Evolutionary conservation across 2,113 vertebrate species (phyloP).

Genomic region (Phasianus colchicus): DNA sequence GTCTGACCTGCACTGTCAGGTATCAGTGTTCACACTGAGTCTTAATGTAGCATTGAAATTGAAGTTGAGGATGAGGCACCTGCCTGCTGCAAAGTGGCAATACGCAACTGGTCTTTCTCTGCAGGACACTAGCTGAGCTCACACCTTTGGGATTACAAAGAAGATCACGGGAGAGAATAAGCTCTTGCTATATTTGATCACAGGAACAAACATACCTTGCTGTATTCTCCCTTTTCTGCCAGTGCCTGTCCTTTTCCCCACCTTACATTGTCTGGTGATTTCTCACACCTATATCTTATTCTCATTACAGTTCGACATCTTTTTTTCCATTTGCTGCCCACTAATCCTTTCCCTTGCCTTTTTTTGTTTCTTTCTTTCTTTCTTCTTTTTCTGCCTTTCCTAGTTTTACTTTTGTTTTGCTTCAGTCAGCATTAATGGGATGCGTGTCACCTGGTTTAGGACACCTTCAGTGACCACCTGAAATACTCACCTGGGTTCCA

Average conservation of each 20-base stretch:
- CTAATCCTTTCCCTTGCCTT: neutral
- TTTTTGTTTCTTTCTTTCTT: neutral
- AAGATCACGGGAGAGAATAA: neutral
- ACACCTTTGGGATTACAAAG: neutral
- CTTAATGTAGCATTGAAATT: slow-evolving; percentile 45
- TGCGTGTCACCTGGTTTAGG: neutral
- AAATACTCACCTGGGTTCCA: slow-evolving; percentile 8
- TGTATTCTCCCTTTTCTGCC: neutral
- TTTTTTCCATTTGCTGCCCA: neutral
- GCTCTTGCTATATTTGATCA: neutral
- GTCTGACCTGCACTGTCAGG: slow-evolving; percentile 44
- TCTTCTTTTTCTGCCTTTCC: neutral
- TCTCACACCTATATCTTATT: neutral
- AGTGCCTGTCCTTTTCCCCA: neutral
- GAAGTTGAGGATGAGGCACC: slow-evolving; percentile 21
- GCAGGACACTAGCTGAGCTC: neutral
- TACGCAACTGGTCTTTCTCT: neutral
- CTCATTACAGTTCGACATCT: neutral
- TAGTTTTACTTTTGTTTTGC: neutral
- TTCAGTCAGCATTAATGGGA: neutral
- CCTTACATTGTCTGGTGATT: neutral
- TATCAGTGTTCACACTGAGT: slow-evolving; percentile 30
- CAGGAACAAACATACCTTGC: neutral
- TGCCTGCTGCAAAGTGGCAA: slow-evolving; percentile 5
- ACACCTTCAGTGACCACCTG: neutral